Base-by-base conservation (phyloP, 2,888 invertebrate genomes). In the Therioaphis trifolii region DNA sequence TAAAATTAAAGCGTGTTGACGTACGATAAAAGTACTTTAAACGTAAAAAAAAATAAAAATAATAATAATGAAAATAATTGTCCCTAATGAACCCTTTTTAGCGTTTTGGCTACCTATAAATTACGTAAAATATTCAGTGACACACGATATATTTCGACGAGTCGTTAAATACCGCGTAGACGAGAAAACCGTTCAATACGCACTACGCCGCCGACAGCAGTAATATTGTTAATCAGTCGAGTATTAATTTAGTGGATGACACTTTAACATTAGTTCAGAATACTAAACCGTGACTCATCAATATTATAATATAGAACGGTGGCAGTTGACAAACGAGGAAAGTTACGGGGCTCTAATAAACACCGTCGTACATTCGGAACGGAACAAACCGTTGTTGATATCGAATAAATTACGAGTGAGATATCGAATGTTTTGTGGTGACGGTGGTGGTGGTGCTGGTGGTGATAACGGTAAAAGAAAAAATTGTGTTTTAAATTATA, bases 151-250 rank as follows among this genome's bases (percentile, higher is more conserved):
- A 49, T 18, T 35, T 35, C 9, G 21, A 43, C n/a, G 46, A 49
- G 27, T 63, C n/a, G 7, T 43, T 76, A 46, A 63, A 76, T n/a
- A 4, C 1, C 11, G 21, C 15, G 46, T 21, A 21, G 46, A 49
- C 1, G 14, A 35, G 49, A 61, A 66, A 49, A 29, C 29, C 11
- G 21, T 66, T 35, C 77, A 49, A 49, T 35, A 35, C 7, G 12
- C 1, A 14, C 21, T 15, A n/a, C 2, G 0, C 24, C 14, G 24
- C n/a, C 61, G 63, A 24, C 35, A 12, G 5, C 11, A 21, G 18
- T 77, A 66, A 66, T 35, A 52, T 66, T 35, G 18, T 66, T 66
- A 77, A 77, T 66, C 46, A 49, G 49, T 9, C 0, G 4, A 24
- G 49, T 66, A 35, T 66, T 61, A 76, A 63, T 49, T 63, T 46